These are phyloP conservation scores for Lithobates sylvaticus DNA, from an alignment of 2,797 vertebrate genomes.

Conservation along the genomic window DNA sequence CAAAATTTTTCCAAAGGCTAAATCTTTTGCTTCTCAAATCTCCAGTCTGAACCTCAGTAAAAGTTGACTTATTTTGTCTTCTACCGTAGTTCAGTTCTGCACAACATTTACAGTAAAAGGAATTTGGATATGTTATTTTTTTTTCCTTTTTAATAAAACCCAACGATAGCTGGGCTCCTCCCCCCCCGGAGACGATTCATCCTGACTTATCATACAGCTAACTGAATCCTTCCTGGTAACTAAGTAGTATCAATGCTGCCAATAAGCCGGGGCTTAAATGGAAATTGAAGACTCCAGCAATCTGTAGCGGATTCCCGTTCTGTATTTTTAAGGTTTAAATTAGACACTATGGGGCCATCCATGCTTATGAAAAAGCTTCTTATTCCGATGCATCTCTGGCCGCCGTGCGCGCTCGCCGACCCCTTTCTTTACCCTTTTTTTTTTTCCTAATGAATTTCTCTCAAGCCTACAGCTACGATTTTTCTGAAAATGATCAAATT, in stretches of 20 bases:
- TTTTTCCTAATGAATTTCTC: constrained; percentile 49
- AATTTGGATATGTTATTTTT: no score
- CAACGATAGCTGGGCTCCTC: no score
- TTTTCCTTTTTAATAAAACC: no score
- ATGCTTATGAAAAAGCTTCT: constrained; percentile 31
- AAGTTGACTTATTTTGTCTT: no score
- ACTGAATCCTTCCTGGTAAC: neutral
- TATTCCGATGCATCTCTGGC: constrained; percentile 10
- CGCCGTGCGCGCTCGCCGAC: neutral
- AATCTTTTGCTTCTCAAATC: no score
- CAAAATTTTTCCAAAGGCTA: no score
- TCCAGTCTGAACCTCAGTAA: no score
- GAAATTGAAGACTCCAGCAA: constrained; percentile 13
- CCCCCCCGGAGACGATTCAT: neutral
- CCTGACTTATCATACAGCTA: neutral
- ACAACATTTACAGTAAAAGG: no score
- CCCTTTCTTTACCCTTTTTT: constrained; percentile 1
- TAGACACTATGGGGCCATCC: constrained; percentile 19
- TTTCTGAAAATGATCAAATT: constrained; percentile 56
- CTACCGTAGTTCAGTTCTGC: no score
- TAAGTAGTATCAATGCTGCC: neutral
- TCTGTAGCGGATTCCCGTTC: neutral
- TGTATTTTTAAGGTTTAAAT: constrained; percentile 27
- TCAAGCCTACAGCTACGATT: constrained; percentile 48
- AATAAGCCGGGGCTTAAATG: constrained; percentile 19